phyloP scores from a whole-genome alignment of 1,140 invertebrate species.

The Pogonomyrmex californicus region DNA sequence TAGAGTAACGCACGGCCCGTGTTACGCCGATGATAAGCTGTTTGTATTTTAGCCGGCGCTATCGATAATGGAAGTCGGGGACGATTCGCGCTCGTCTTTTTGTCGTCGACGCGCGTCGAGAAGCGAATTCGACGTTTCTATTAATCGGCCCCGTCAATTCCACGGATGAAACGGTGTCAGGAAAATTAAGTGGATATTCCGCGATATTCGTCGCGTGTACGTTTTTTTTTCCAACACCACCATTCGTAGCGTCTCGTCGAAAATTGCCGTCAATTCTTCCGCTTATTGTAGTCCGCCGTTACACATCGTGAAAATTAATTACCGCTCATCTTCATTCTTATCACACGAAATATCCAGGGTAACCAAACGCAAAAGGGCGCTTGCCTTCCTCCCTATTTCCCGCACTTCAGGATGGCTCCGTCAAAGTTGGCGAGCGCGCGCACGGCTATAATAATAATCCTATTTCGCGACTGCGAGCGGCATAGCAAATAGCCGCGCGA shows the following conservation, averaged over 20 bases:
- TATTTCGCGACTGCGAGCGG: conserved; percentile 82
- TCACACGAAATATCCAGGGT: conserved; percentile 29
- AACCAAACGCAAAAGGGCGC: conserved; percentile 46
- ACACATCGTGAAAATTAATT: conserved; percentile 1
- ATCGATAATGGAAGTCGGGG: conserved; percentile 62
- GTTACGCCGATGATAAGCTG: conserved; percentile 56
- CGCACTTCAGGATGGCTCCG: conserved; percentile 34
- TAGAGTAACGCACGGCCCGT: conserved; percentile 34
- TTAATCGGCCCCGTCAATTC: conserved; percentile 58
- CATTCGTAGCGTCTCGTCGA: not conserved
- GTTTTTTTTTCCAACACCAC: not conserved
- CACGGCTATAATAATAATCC: conserved; percentile 84
- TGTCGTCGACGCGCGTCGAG: conserved; percentile 31
- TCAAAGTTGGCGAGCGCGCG: conserved; percentile 54
- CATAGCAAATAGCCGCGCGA: conserved; percentile 83
- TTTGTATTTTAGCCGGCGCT: conserved; percentile 55
- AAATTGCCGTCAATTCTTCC: not conserved
- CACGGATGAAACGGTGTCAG: conserved; percentile 63
- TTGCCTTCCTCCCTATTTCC: not conserved
- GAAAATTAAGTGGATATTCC: conserved; percentile 13
- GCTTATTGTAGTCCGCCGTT: not conserved
- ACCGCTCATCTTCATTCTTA: conserved; percentile 19
- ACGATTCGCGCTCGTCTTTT: conserved; percentile 39
- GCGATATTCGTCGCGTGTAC: not conserved
- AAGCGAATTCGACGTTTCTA: conserved; percentile 50